These are phyloP conservation scores for Serranochromis macrocephalus DNA, from an alignment of 2,113 vertebrate species.

Conservation along the genomic window DNA sequence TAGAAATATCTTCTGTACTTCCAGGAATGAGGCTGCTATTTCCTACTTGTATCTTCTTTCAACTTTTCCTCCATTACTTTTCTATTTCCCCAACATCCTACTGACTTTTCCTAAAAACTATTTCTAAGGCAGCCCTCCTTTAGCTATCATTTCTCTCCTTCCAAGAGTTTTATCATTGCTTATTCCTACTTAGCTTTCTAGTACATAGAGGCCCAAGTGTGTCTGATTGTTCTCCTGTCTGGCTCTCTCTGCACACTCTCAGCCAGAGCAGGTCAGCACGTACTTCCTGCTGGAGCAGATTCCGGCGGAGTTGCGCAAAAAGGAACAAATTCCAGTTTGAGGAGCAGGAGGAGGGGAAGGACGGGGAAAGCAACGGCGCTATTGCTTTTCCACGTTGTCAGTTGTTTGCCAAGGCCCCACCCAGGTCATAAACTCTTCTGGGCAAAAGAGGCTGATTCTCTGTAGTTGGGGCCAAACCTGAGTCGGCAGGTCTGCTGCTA, in stretches of 20 bases:
- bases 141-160: neutral
- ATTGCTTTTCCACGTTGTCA: conserved; percentile 22
- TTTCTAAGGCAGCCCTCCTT: neutral
- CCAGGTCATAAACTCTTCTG: conserved; percentile 14
- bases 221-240: neutral
- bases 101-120: neutral
- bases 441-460: neutral
- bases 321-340: conserved; percentile 43
- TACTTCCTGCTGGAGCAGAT: conserved; percentile 34
- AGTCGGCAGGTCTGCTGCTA: neutral
- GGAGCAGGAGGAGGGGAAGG: neutral
- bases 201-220: neutral
- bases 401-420: conserved; percentile 22
- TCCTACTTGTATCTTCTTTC: neutral
- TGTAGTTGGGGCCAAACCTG: neutral
- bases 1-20: neutral
- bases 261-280: neutral
- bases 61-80: neutral
- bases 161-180: neutral
- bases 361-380: neutral
- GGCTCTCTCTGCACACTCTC: neutral
- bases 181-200: neutral
- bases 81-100: neutral
- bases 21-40: neutral
- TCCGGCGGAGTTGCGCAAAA: conserved; percentile 16